Evolutionary conservation across 1,140 invertebrate genomes (phyloP), one percentile per base, ranked within the genome.

Genomic region (Pantala flavescens): DNA sequence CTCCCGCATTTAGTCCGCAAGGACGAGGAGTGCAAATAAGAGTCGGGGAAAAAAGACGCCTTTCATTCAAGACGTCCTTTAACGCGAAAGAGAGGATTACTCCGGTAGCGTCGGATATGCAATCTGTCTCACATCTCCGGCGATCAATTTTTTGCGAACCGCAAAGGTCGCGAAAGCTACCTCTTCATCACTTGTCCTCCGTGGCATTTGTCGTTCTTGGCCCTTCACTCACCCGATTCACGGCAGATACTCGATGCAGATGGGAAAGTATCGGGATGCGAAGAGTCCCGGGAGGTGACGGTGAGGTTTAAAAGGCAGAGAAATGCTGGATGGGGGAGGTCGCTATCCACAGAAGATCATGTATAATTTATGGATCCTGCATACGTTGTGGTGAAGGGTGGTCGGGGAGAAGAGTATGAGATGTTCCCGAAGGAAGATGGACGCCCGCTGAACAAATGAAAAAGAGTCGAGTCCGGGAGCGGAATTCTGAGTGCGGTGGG

Each of bases 321-420:
- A 36, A 36, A 36, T 36, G 28, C 9, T 21, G 49, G 49, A 14
- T 16, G 49, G 49, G 14, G 49, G 49, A 21, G 49, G 49, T 19
- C n/a, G 49, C 49, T 63, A 63, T 63, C 49, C 49, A 21, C n/a
- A 1, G 12, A 63, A 12, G 49, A 63, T 63, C 49, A 63, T 63
- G 49, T 63, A 63, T 63, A 63, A 63, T 63, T 63, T 63, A 63
- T 63, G 49, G 49, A 63, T 63, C 49, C 49, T 21, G 49, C 49
- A 21, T 63, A 63, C 49, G 49, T 63, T 16, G 49, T 63, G 49
- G 49, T 63, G 49, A 63, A 63, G 49, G 49, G 49, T 63, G 49
- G 49, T 19, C n/a, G 49, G 49, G 49, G 49, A 21, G 49, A 3
- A 63, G 49, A 19, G 49, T 63, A 63, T 63, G 49, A 21, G n/a